Base-by-base conservation (phyloP, 2,113 vertebrate genomes). In the Erythrolamprus reginae region DNA sequence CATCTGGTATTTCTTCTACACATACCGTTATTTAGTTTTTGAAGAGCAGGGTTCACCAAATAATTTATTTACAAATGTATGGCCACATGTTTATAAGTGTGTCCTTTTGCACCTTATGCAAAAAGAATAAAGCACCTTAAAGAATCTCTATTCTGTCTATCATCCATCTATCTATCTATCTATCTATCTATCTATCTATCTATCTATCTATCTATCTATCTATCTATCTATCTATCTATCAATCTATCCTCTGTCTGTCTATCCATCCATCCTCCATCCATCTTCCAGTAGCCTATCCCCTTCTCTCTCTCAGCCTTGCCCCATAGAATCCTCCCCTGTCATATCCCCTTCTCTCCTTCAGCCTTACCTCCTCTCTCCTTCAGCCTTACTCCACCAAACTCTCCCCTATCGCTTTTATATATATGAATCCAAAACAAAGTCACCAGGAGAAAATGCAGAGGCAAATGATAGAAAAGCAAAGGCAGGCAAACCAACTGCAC, bases 341-440 rank as follows among this genome's bases (percentile, higher is more conserved):
- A 2, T 45, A 45, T 45, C 45, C 45, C 45, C 45, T 3, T 45
- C 45, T 45, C 45, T 45, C 45, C 45, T 5, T 45, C 45, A 45
- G 45, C 45, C 45, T 45, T 45, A 5, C 45, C 45, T n/a, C 45
- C 2, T 45, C 45, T 45, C 45, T 45, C 45, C 45, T 5, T 45
- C 45, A 45, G 45, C 45, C 45, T 45, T 45, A 5, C 45, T 5
- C 45, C 45, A 45, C 45, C 2, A 5, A 45, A 45, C 5, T 5
- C 45, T 45, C 45, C 45, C 45, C 45, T 45, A 45, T 45, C n/a
- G n/a, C n/a, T n/a, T n/a, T n/a, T n/a, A n/a, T n/a, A n/a, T n/a
- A n/a, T n/a, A n/a, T n/a, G n/a, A n/a, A n/a, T n/a, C n/a, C 26
- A 94, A 93, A 90, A 92, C 93, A 93, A 91, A 92, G 10, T 2